These are phyloP conservation scores for Spodoptera picta DNA, from an alignment of 2,888 invertebrate genomes.

Conservation along the genomic window DNA sequence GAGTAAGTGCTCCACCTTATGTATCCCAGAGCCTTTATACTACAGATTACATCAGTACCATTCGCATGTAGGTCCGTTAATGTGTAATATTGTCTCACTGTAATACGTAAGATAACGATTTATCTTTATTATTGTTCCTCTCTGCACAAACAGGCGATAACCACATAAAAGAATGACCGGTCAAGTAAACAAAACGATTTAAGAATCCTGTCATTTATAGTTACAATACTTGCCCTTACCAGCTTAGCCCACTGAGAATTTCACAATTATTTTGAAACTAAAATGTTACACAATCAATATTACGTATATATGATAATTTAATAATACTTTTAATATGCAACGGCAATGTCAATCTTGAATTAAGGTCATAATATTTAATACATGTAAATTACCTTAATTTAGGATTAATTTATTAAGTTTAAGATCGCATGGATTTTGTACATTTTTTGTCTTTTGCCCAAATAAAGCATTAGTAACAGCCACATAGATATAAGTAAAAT, in stretches of 20 bases:
- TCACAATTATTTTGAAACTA: background rate
- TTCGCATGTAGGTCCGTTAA: no score
- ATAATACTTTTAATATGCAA: no score
- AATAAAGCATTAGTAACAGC: background rate
- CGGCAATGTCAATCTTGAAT: no score
- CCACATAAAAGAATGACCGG: background rate
- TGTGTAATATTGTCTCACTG: background rate
- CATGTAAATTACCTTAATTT: no score
- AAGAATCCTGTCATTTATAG: background rate
- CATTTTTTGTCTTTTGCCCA: no score
- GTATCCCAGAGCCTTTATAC: no score
- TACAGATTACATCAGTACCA: no score
- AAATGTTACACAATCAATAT: conserved; percentile 19
- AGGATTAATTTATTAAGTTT: no score
- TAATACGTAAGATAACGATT: conserved; percentile 10
- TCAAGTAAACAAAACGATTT: conserved; percentile 33
- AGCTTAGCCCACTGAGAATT: no score
- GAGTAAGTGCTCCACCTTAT: conserved; percentile 90
- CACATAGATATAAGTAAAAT: background rate
- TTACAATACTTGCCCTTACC: background rate
- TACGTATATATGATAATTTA: background rate
- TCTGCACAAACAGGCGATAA: background rate
- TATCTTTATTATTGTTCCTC: conserved; percentile 8
- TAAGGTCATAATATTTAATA: no score
- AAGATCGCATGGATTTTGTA: no score